Evolutionary conservation across 2,113 vertebrate species (phyloP).

Genomic region (Thunnus maccoyii): DNA sequence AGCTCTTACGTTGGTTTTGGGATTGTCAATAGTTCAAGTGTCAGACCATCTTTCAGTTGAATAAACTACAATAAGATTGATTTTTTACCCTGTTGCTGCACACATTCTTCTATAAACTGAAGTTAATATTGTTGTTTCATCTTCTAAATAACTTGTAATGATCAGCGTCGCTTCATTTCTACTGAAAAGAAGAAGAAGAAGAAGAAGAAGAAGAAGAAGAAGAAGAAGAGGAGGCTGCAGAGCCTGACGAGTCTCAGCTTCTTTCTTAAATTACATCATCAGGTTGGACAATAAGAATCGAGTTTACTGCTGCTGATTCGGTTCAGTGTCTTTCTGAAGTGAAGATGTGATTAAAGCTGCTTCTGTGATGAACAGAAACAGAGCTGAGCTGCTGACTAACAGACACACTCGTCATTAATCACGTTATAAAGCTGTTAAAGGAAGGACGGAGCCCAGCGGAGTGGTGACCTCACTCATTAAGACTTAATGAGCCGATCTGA

Average conservation of each 20-base stretch:
- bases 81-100: no score
- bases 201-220: not conserved
- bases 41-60: no score
- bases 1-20: no score
- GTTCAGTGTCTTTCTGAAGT: not conserved
- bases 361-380: not conserved
- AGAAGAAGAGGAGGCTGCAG: not conserved
- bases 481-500: slow-evolving; percentile 9
- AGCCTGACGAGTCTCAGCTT: not conserved
- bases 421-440: not conserved
- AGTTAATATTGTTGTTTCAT: not conserved
- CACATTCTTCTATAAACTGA: no score
- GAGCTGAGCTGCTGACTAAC: not conserved
- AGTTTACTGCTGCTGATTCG: slow-evolving; percentile 7
- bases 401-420: not conserved
- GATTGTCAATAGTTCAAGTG: no score
- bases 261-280: not conserved
- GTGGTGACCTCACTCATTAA: slow-evolving; percentile 2
- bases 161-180: no score
- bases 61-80: no score
- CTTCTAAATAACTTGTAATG: no score
- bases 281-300: slow-evolving; percentile 4
- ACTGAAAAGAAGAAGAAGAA: not conserved
- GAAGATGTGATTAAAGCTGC: slow-evolving; percentile 4
- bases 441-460: not conserved